phyloP scores from a whole-genome alignment of 2,113 vertebrate species.

The Potamarius usumacintae region DNA sequence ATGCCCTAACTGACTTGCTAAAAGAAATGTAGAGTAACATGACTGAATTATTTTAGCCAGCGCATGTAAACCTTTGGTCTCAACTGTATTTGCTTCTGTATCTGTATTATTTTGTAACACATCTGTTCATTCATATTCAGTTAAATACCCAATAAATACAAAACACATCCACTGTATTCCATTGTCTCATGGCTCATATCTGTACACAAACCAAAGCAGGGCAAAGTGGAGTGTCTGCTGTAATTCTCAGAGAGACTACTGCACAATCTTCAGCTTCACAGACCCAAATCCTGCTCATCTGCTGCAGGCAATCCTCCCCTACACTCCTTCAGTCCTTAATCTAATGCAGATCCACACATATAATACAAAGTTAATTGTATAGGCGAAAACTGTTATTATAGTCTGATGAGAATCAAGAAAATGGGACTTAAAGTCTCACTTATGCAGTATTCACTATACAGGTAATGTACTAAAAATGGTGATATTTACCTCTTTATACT shows the following conservation, averaged over 20 bases:
- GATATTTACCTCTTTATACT: background rate
- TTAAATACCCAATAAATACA: background rate
- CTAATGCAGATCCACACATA: background rate
- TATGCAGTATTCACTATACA: background rate
- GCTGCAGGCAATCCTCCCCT: slow-evolving; percentile 58
- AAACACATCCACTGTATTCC: background rate
- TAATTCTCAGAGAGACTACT: slow-evolving; percentile 71
- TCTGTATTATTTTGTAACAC: background rate
- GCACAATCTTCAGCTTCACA: slow-evolving; percentile 66
- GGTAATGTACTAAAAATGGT: background rate
- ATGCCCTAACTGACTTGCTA: background rate
- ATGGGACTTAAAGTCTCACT: background rate
- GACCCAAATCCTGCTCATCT: slow-evolving; percentile 73
- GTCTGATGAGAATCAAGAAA: background rate
- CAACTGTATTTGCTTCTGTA: background rate
- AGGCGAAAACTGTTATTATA: background rate
- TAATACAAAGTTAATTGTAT: background rate
- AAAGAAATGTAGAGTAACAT: background rate
- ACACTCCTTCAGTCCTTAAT: slow-evolving; percentile 52
- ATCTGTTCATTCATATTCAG: background rate
- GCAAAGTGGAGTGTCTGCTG: slow-evolving; percentile 60
- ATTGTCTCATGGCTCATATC: slow-evolving; percentile 12
- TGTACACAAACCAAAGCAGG: slow-evolving; percentile 50
- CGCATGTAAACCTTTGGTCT: background rate
- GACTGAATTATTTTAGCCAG: background rate